These are phyloP conservation scores for Epiperipatus broadwayi DNA, from an alignment of 2,888 invertebrate genomes.

Conservation along the genomic window DNA sequence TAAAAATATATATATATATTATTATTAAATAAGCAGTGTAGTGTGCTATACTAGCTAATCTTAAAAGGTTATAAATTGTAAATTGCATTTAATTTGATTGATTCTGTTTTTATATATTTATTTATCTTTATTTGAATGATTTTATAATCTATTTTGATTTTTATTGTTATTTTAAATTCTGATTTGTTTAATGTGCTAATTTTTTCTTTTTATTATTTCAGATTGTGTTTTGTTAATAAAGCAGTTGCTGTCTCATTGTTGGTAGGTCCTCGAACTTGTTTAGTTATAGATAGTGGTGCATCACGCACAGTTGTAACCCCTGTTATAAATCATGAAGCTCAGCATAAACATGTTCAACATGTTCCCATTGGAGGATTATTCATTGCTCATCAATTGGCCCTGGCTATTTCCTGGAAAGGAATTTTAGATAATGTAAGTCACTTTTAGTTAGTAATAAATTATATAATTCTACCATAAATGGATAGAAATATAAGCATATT, in stretches of 20 bases:
- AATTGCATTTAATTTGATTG: too few species aligned
- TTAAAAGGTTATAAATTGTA: too few species aligned
- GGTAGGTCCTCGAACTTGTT: conserved; percentile 29
- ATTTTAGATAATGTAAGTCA: conserved; percentile 13
- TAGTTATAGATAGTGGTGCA: conserved; percentile 32
- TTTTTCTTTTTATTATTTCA: conserved; percentile 13
- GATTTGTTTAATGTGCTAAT: too few species aligned
- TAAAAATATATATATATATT: too few species aligned
- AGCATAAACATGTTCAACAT: conserved; percentile 26
- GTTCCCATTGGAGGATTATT: conserved; percentile 28
- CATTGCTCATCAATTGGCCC: conserved; percentile 29
- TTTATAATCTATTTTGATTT: too few species aligned
- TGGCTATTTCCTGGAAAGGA: conserved; percentile 26
- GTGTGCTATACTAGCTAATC: too few species aligned
- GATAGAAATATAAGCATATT: too few species aligned
- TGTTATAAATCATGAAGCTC: conserved; percentile 27
- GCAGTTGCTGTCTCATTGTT: conserved; percentile 30
- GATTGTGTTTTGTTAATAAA: conserved; percentile 18
- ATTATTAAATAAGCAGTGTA: too few species aligned
- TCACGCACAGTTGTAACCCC: conserved; percentile 31
- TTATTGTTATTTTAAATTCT: too few species aligned
- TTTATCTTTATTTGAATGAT: too few species aligned
- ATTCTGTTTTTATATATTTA: too few species aligned
- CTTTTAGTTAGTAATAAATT: conserved; percentile 1
- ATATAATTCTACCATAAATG: too few species aligned